Evolutionary conservation across 2,888 invertebrate genomes (phyloP).

Genomic region (Vannuccia rotundouncinata): DNA sequence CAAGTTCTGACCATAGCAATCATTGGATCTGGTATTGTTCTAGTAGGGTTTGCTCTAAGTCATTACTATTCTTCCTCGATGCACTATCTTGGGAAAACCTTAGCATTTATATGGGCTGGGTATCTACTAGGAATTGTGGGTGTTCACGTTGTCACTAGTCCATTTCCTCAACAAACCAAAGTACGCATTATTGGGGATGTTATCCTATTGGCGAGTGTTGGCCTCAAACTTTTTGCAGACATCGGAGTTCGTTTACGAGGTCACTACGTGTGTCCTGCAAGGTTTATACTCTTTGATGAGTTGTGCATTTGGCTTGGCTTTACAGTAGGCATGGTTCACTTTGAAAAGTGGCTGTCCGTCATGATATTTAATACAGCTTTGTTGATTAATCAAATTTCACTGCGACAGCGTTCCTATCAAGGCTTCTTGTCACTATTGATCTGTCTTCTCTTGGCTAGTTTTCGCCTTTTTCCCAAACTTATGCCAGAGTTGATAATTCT

Average conservation of each 20-base stretch:
- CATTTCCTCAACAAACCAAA: neutral
- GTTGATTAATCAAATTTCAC: neutral
- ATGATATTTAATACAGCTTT: neutral
- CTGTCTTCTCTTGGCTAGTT: neutral
- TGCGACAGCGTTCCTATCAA: neutral
- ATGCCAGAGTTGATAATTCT: neutral
- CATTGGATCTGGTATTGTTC: neutral
- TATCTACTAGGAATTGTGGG: conserved; percentile 16
- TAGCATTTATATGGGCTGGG: conserved; percentile 3
- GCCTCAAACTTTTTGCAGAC: neutral
- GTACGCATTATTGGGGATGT: neutral
- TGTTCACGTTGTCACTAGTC: neutral
- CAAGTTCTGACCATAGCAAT: neutral
- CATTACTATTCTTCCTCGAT: neutral
- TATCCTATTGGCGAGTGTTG: neutral
- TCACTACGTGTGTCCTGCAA: neutral
- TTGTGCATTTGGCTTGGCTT: neutral
- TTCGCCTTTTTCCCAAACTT: neutral
- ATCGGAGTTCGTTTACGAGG: neutral
- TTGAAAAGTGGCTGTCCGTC: neutral
- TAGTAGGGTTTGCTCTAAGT: neutral
- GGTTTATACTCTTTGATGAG: neutral
- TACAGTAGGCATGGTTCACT: neutral
- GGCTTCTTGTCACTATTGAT: neutral
- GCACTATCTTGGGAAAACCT: neutral